These are phyloP conservation scores for Drosophila cognata DNA, from an alignment of 2,888 invertebrate species.

Conservation along the genomic window DNA sequence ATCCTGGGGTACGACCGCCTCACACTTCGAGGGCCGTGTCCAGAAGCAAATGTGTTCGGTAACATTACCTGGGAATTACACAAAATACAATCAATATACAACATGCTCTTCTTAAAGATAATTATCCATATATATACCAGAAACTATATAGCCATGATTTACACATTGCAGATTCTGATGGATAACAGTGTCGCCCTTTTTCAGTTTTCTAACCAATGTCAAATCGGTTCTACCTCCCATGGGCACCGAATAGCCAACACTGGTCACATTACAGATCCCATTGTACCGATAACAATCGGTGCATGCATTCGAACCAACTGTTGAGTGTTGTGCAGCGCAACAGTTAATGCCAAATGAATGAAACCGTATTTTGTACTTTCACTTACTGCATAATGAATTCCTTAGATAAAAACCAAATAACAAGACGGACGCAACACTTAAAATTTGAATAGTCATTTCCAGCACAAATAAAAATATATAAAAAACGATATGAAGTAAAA, in stretches of 20 bases:
- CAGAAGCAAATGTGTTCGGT: conserved; percentile 4
- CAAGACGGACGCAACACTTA: not conserved
- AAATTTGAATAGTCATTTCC: not conserved
- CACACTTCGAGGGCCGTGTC: not conserved
- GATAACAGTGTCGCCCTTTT: not conserved
- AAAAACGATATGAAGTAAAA: not conserved
- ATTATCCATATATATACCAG: conserved; percentile 1
- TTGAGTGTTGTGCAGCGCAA: not conserved
- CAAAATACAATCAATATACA: not conserved
- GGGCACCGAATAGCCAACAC: not conserved
- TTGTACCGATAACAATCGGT: conserved; percentile 4
- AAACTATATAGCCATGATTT: conserved; percentile 11
- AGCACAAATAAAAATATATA: not conserved
- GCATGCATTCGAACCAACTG: not conserved
- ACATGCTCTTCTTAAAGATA: too few relatives aligned
- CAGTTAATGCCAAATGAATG: too few relatives aligned
- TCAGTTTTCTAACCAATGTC: not conserved
- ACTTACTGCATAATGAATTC: not conserved
- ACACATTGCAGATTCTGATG: conserved; percentile 1
- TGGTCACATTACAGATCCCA: conserved; percentile 9
- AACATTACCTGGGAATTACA: not conserved
- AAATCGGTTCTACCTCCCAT: not conserved
- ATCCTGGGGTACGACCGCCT: not conserved
- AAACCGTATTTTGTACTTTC: too few relatives aligned
- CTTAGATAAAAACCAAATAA: not conserved